phyloP scores from a whole-genome alignment of 2,888 invertebrate genomes.

The Homarus gammarus region DNA sequence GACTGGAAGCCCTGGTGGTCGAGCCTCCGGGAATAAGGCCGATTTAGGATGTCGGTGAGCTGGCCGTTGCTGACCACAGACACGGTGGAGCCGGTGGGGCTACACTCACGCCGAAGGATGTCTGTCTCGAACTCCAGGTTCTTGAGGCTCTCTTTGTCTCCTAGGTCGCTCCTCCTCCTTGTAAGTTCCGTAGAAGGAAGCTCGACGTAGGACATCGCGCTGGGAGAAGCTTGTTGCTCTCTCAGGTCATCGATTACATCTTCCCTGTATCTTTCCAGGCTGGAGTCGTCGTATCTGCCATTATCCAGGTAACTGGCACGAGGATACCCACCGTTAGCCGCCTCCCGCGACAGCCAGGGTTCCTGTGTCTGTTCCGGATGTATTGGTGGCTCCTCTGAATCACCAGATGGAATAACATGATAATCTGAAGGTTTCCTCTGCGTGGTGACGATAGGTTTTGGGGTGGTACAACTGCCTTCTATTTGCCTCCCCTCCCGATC shows the following conservation, averaged over 20 bases:
- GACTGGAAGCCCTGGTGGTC: constrained; percentile 39
- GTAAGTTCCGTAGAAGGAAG: constrained; percentile 42
- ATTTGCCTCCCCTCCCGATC: constrained; percentile 42
- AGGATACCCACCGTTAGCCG: constrained; percentile 47
- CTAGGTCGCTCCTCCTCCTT: constrained; percentile 37
- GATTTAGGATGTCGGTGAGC: constrained; percentile 27
- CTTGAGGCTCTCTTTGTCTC: constrained; percentile 47
- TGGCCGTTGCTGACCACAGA: constrained; percentile 59
- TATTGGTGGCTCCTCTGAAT: constrained; percentile 34
- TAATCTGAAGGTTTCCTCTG: constrained; percentile 47
- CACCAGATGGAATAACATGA: constrained; percentile 36
- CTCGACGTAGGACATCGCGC: constrained; percentile 55
- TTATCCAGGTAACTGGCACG: constrained; percentile 35
- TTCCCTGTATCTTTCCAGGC: constrained; percentile 37
- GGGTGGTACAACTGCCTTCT: background rate
- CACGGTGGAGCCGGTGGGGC: constrained; percentile 51
- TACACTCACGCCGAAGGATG: constrained; percentile 58
- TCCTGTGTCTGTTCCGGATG: constrained; percentile 34
- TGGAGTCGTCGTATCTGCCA: constrained; percentile 31
- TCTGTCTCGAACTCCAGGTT: constrained; percentile 61
- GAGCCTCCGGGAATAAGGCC: constrained; percentile 27
- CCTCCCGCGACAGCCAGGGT: constrained; percentile 21
- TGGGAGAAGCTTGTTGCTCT: constrained; percentile 37
- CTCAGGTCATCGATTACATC: constrained; percentile 41
- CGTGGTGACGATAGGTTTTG: background rate